A percentile compares a stretch with the other conserved stretches of the same genome.
Evolutionary conservation across 2,113 vertebrate genomes (phyloP).

Genomic region (Urocitellus parryii): DNA sequence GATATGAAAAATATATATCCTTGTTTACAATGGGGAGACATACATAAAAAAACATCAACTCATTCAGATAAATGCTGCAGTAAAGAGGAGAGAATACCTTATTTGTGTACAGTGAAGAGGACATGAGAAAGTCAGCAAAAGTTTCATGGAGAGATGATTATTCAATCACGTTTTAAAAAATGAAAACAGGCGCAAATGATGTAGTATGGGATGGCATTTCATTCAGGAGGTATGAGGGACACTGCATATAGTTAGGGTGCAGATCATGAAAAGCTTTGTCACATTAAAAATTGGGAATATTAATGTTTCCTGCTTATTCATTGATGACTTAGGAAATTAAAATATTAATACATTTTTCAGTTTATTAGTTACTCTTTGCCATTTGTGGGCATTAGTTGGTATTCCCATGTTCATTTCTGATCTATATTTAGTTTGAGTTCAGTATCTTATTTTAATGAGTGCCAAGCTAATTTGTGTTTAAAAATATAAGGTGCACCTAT

Average conservation of each 20-base stretch:
- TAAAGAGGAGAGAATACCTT: neutral
- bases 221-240: neutral
- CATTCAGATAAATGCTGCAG: neutral
- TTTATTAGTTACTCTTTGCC: slow-evolving; percentile 7
- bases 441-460: slow-evolving; percentile 24
- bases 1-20: neutral
- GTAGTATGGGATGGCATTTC: neutral
- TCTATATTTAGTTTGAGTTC: neutral
- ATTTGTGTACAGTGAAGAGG: neutral
- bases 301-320: slow-evolving; percentile 1
- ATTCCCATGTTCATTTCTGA: neutral
- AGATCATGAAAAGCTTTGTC: neutral
- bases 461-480: neutral
- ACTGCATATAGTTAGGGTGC: neutral
- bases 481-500: neutral
- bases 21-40: neutral
- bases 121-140: neutral
- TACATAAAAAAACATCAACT: neutral
- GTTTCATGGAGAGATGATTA: neutral
- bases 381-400: neutral
- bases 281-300: neutral
- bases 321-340: slow-evolving; percentile 18
- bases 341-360: neutral
- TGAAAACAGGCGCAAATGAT: neutral
- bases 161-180: neutral